Evolutionary conservation across 2,113 vertebrate genomes (phyloP).

Genomic region (Centropus unirufus): DNA sequence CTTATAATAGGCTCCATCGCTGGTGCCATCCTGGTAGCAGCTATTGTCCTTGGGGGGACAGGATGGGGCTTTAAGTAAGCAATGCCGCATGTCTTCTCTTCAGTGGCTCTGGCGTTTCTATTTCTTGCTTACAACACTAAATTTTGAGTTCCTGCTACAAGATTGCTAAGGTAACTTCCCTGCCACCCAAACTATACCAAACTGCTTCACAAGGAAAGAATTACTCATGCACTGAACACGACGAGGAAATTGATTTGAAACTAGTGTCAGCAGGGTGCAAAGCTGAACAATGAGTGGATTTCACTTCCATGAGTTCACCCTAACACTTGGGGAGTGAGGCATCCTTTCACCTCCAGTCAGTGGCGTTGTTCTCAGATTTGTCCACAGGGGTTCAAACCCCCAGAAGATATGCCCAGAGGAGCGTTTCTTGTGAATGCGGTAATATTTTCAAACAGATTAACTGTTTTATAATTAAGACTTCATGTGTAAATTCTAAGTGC

Average conservation of each 20-base stretch:
- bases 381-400: not conserved
- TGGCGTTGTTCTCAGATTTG: not conserved
- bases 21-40: slow-evolving; percentile 99
- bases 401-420: not conserved
- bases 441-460: not conserved
- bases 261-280: slow-evolving; percentile 59
- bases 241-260: not conserved
- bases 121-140: slow-evolving; percentile 89
- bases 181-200: not conserved
- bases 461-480: not conserved
- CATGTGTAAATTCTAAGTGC: not conserved
- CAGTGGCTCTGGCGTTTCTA: slow-evolving; percentile 88
- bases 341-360: not conserved
- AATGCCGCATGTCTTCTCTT: slow-evolving; percentile 94
- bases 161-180: slow-evolving; percentile 2
- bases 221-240: not conserved
- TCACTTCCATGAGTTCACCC: not conserved
- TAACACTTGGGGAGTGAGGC: not conserved
- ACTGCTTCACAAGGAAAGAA: not conserved
- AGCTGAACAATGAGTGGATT: not conserved
- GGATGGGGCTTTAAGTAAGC: slow-evolving; percentile 99
- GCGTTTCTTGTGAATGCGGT: not conserved
- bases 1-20: slow-evolving; percentile 99
- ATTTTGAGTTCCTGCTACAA: slow-evolving; percentile 97
- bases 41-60: slow-evolving; percentile 99